phyloP scores from a whole-genome alignment of 2,888 invertebrate genomes.

The Lamellibrachia columna region DNA sequence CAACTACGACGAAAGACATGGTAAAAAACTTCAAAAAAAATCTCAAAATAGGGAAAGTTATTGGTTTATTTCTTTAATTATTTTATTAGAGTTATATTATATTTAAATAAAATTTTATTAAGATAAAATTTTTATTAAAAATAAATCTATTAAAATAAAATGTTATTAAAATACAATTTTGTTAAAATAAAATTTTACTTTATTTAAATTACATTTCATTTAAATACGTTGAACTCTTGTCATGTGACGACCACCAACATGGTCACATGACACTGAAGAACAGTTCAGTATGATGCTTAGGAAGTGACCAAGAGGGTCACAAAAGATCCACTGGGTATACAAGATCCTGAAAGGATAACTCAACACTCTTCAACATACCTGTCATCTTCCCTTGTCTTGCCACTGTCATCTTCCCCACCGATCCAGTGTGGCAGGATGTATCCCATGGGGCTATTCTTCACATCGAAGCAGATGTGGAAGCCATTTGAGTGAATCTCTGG shows the following conservation, averaged over 20 bases:
- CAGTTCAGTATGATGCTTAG: neutral
- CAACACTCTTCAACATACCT: neutral
- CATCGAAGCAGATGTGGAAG: conserved; percentile 63
- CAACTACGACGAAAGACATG: conserved; percentile 41
- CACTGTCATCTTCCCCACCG: conserved; percentile 29
- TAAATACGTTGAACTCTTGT: no score
- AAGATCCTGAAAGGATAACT: neutral
- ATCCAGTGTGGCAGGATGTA: conserved; percentile 65
- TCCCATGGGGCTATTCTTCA: conserved; percentile 61
- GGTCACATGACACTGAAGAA: no score
- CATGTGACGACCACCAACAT: neutral
- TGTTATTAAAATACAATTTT: no score
- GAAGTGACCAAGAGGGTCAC: neutral
- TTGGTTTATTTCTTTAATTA: neutral
- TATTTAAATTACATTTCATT: no score
- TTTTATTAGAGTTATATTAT: no score
- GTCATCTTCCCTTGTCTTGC: neutral
- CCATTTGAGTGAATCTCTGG: conserved; percentile 65
- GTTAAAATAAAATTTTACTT: no score
- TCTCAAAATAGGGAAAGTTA: neutral
- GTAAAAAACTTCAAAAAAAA: neutral
- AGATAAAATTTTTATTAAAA: no score
- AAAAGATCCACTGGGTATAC: neutral
- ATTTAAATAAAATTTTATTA: no score
- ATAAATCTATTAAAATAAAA: no score